Evolutionary conservation across 2,888 invertebrate species (phyloP), one percentile per base, ranked within the genome.

Genomic region (Terebella lapidaria): DNA sequence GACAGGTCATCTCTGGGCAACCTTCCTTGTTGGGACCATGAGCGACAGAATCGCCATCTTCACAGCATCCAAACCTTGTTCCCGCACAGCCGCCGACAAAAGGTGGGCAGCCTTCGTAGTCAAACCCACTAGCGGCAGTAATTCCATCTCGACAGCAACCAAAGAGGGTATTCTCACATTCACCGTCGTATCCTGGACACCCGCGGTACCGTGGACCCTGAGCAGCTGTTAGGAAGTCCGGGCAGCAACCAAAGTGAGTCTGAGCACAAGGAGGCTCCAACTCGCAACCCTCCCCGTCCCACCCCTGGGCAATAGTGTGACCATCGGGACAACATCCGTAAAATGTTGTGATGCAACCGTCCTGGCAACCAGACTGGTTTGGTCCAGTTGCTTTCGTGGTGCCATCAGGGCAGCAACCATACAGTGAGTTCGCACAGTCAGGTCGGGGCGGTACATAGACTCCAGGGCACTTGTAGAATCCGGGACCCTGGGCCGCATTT

Each of bases 361-460:
- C 27, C 47, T 22, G n/a, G 45, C 73, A 75, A 4, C 93, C 94
- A 79, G 92, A 89, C 49, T 84, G 82, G 69, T 86, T 86, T 20
- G 54, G 52, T 4, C 62, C 62, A 73, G 92, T 91, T 1, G 94
- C 91, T 0, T 92, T 87, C 0, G 91, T 92, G 69, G 83, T 76
- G 10, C 92, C 92, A 78, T 94, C 93, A 1, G 88, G 87, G 72
- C 94, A 94, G 76, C 94, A 94, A 3, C 94, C 94, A 72, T 87
- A 84, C 71, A 88, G 72, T 10, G 81, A 77, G 52, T 25, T 54
- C 47, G 46, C 27, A 27, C 66, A 66, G 25, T 49, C 54, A 4
- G 26, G 27, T 47, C 24, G 5, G 10, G 10, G 10, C 10, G 42
- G 42, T n/a, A 35, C 42, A n/a, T 15, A 35, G 10, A 35, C 42